Percentiles rank a stretch among this genome's conserved stretches.
phyloP scores from a whole-genome alignment of 2,888 invertebrate genomes.

The Allacma fusca region DNA sequence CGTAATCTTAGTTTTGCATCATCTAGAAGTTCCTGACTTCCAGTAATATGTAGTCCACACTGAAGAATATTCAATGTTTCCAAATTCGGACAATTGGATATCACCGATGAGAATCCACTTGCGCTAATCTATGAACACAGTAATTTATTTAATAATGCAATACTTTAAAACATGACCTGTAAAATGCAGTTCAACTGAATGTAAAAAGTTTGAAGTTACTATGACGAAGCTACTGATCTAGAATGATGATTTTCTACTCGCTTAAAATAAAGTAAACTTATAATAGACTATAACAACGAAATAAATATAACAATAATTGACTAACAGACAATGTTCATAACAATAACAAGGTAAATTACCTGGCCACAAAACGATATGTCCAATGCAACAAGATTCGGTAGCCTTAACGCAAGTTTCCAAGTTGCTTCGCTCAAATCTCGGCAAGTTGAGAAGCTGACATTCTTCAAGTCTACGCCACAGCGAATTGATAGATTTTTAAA shows the following conservation, averaged over 20 bases:
- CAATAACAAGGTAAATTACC: constrained; percentile 29
- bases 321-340: too few relatives aligned
- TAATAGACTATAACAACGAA: too few relatives aligned
- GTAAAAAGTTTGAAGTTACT: too few relatives aligned
- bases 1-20: constrained; percentile 16
- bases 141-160: neutral
- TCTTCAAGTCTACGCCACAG: constrained; percentile 34
- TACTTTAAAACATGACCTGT: neutral
- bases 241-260: too few relatives aligned
- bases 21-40: constrained; percentile 34
- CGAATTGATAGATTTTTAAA: neutral
- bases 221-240: too few relatives aligned
- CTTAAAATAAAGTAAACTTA: too few relatives aligned
- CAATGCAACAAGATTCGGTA: constrained; percentile 35
- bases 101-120: constrained; percentile 36
- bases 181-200: too few relatives aligned
- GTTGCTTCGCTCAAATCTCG: constrained; percentile 44
- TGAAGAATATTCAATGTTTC: constrained; percentile 32
- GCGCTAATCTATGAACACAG: constrained; percentile 39
- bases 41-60: constrained; percentile 46
- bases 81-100: constrained; percentile 40
- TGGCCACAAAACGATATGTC: constrained; percentile 43
- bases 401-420: constrained; percentile 41
- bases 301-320: too few relatives aligned
- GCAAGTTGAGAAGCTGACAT: constrained; percentile 39